Base-by-base conservation (phyloP, 1,140 invertebrate genomes). In the Caenorhabditis remanei region DNA sequence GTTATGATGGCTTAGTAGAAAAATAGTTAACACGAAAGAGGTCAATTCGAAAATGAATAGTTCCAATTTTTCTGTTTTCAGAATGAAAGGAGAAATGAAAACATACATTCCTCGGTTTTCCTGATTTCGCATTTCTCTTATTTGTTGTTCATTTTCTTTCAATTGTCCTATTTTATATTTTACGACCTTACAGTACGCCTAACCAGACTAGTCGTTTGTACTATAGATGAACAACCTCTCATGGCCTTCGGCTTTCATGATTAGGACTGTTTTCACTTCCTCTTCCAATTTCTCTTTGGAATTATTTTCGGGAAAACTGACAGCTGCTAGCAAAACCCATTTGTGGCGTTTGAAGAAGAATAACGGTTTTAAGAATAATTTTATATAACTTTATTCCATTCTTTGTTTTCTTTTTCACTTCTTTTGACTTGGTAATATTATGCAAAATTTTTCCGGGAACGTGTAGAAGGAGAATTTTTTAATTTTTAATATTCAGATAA, bases 391-490 rank as follows among this genome's bases (percentile, higher is more conserved):
- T n/a, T 58, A 3, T 32, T 32, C 32, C 32, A 32, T 32, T n/a
- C 16, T 58, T 58, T 58, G 19, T 58, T 58, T 21, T 21, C 21
- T 4, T 21, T 21, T 16, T 53, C 50, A 13, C 50, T 8, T n/a
- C n/a, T 58, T 58, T 58, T 58, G 56, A 58, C 14, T 58, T n/a
- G 56, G 56, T 58, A 58, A 58, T n/a, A 53, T 58, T n/a, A 58
- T 58, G 56, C 21, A 58, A 58, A 58, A n/a, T n/a, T 58, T 21
- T 58, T 58, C 56, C 21, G 21, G n/a, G 56, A 58, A 58, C 56
- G n/a, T 58, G 14, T 58, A 9, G 0, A 13, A 53, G 32, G 32
- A 32, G 0, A 53, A n/a, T 58, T n/a, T 21, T 58, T 58, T 4
- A 9, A 53, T 53, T 53, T 16, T 53, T 53, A 4, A 53, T 53